These are phyloP conservation scores for Sphenopsis melanotis DNA, from an alignment of 2,797 vertebrate species.

Conservation along the genomic window DNA sequence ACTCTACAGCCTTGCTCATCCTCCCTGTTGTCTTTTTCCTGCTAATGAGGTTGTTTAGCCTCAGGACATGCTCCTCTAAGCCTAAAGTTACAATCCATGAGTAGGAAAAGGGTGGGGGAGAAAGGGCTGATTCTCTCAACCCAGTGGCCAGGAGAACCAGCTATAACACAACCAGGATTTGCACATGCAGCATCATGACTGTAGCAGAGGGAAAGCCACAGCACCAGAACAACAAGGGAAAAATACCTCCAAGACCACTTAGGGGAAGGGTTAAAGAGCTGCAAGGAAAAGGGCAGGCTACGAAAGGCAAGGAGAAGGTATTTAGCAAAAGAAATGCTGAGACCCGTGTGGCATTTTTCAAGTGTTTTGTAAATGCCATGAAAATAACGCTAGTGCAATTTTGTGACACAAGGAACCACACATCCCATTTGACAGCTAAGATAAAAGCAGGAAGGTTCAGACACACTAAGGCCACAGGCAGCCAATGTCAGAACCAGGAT, in stretches of 20 bases:
- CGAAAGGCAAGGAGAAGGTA: not conserved
- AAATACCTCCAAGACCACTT: not conserved
- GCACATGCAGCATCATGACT: fast-evolving
- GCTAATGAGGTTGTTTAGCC: not conserved
- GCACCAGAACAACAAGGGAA: not conserved
- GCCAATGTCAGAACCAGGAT: not conserved
- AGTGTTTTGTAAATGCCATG: not conserved
- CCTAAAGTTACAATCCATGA: not conserved
- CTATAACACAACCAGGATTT: not conserved
- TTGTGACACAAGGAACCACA: not conserved
- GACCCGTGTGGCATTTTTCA: not conserved
- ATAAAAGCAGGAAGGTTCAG: not conserved
- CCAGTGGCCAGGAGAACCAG: not conserved
- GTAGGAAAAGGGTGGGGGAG: not conserved
- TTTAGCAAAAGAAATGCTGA: not conserved
- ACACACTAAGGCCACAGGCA: not conserved
- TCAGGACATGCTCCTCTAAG: not conserved
- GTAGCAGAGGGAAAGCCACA: not conserved
- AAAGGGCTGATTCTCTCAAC: not conserved
- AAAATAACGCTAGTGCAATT: not conserved
- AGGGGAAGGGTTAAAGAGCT: not conserved
- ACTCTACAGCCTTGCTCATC: not conserved
- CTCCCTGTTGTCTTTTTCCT: not conserved
- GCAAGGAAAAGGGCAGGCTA: not conserved
- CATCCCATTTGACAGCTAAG: not conserved